These are phyloP conservation scores for Heteromurus nitidus DNA, from an alignment of 2,888 invertebrate genomes.

Conservation along the genomic window DNA sequence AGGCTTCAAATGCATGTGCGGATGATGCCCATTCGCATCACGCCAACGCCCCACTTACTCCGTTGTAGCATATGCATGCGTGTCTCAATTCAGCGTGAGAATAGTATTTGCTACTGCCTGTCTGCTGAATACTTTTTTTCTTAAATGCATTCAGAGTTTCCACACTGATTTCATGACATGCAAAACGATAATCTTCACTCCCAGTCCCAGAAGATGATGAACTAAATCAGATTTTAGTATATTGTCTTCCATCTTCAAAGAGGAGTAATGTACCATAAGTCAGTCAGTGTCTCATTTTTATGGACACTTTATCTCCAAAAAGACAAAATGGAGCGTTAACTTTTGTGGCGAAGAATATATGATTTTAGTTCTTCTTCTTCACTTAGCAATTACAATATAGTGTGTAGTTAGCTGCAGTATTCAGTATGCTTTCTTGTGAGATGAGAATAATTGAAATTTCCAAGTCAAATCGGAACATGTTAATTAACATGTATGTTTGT, in stretches of 20 bases:
- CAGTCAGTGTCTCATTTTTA: not conserved
- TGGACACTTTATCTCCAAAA: not conserved
- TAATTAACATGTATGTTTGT: too few relatives aligned
- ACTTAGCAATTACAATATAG: not conserved
- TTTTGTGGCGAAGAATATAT: not conserved
- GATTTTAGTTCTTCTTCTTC: not conserved
- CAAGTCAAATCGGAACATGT: constrained; percentile 37
- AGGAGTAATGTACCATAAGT: not conserved
- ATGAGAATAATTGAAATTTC: constrained; percentile 51
- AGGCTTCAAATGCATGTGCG: too few relatives aligned
- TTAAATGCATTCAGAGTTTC: not conserved
- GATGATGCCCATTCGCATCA: not conserved
- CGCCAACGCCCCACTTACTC: constrained; percentile 22
- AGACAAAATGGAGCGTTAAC: not conserved
- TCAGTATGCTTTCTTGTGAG: not conserved
- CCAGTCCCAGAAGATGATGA: too few relatives aligned
- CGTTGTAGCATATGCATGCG: not conserved
- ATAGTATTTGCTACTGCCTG: not conserved
- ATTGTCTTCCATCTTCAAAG: too few relatives aligned
- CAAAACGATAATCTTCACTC: too few relatives aligned
- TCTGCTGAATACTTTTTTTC: not conserved
- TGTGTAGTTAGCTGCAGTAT: not conserved
- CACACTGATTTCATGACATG: not conserved
- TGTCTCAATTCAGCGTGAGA: not conserved
- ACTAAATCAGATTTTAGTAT: too few relatives aligned